Conservation (phyloP, 53 echinoderm and acorn worm species). For the Henricia sp. region DNA sequence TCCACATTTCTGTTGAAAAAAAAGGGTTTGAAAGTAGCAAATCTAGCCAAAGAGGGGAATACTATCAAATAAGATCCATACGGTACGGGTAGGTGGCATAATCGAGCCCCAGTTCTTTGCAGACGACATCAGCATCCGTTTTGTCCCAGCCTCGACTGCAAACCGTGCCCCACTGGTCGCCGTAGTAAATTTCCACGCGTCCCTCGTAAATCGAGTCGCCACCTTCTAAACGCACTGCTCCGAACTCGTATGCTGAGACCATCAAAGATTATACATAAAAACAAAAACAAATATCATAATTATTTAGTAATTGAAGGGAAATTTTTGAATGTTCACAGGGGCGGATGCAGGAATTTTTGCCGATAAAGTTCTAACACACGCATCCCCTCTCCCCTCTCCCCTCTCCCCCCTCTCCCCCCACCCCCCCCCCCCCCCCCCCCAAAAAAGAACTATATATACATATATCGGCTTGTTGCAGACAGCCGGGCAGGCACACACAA, state of each 20-base stretch:
- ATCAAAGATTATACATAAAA: neutral
- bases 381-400: neutral
- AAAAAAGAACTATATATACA: too few species aligned
- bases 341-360: neutral
- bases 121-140: neutral
- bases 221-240: neutral
- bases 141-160: neutral
- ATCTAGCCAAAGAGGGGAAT: too few species aligned
- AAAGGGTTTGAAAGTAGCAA: too few species aligned
- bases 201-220: neutral
- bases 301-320: neutral
- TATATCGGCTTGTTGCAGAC: too few species aligned
- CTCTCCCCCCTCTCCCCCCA: neutral
- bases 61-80: too few species aligned
- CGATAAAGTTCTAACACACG: neutral
- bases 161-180: neutral
- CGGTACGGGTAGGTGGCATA: neutral
- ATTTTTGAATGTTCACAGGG: neutral
- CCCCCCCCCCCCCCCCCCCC: too few species aligned
- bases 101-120: neutral
- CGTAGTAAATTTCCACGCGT: slow-evolving; percentile 4
- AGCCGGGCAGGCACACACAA: too few species aligned
- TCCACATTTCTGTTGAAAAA: too few species aligned
- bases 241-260: slow-evolving; percentile 7
- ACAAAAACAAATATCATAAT: neutral